Base-by-base conservation (phyloP, 2,797 vertebrate species). In the Gadopsis marmoratus region DNA sequence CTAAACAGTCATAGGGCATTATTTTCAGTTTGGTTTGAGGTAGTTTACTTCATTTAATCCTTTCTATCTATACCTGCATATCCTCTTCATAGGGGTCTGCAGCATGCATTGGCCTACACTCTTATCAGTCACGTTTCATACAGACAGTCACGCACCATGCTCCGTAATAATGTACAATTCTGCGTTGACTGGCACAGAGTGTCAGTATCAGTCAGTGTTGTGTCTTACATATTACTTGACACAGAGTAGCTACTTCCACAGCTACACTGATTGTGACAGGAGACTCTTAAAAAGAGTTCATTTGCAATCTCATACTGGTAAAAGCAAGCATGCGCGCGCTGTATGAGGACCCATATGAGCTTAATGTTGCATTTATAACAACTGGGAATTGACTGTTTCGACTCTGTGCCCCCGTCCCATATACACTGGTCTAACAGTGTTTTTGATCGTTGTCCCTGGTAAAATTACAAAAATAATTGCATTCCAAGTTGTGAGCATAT, bases 391-490 rank as follows among this genome's bases (percentile, higher is more conserved):
- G 0, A 29, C 11, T 5, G 39, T 19, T 23, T 33, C 4, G 0
- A 9, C 33, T 13, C 2, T 17, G 5, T 7, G 9, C 7, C 0
- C 0, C 1, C 3, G 53, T 45, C 53, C 3, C 26, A 16, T 1
- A 29, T 3, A 59, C 29, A 47, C 11, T 0, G 0, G 0, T 56
- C 14, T 33, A 8, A 14, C 7, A 7, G 10, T 58, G 26, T 45
- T 43, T 59, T 75, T 41, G 6, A 9, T 39, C 23, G 0, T 58
- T 37, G 3, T n/a, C 26, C 16, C 3, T 21, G 16, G n/a, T 12
- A 51, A 45, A 55, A 19, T 4, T 10, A 14, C 5, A 39, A 5
- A 35, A 21, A 21, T 1, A 2, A 10, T 43, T 41, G 6, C 13
- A 17, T n/a, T 14, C 11, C 9, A 51, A 64, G 17, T 33, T 23